These are phyloP conservation scores for Halcyon badia DNA, from an alignment of 2,797 vertebrate species.

Conservation along the genomic window DNA sequence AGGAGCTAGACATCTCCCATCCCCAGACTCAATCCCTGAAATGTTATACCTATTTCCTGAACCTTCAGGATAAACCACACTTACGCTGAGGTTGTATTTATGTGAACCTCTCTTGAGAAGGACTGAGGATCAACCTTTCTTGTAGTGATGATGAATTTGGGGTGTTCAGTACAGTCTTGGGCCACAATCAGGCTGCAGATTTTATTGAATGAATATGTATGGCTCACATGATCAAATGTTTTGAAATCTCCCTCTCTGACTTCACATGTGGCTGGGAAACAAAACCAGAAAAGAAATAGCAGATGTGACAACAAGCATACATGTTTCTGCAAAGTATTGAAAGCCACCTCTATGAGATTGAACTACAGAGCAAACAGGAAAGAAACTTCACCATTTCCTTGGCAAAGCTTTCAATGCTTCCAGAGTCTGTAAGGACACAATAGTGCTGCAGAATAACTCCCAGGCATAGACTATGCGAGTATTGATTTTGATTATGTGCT, in stretches of 20 bases:
- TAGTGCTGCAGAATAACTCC: neutral
- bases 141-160: conserved; percentile 62
- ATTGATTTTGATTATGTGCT: neutral
- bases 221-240: conserved; percentile 45
- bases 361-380: neutral
- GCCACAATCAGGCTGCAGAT: conserved; percentile 55
- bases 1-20: neutral
- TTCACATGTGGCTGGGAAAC: conserved; percentile 67
- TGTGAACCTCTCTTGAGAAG: conserved; percentile 57
- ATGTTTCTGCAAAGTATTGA: neutral
- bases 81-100: conserved; percentile 57
- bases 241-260: conserved; percentile 37
- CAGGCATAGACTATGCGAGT: neutral
- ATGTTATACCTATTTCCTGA: neutral
- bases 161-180: conserved; percentile 68
- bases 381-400: neutral
- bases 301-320: neutral
- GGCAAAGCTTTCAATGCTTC: neutral
- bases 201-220: conserved; percentile 52
- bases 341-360: neutral
- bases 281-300: neutral
- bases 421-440: neutral
- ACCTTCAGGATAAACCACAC: neutral
- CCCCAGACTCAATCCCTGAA: neutral
- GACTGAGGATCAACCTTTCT: conserved; percentile 14